phyloP scores from a whole-genome alignment of 2,113 vertebrate genomes.

The Saccopteryx bilineata region DNA sequence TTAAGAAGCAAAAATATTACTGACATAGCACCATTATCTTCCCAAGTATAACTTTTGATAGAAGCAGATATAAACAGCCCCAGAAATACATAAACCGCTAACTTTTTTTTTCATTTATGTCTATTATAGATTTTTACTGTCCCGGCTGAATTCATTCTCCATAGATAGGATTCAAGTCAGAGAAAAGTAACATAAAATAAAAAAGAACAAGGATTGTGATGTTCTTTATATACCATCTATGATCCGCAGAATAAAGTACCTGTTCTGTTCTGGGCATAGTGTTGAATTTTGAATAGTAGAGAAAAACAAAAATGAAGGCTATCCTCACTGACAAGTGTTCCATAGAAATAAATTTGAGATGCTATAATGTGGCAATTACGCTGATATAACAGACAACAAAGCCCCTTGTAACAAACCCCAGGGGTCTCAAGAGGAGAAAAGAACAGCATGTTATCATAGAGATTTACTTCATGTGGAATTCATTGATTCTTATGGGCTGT shows the following conservation, averaged over 20 bases:
- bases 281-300: constrained; percentile 65
- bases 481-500: not conserved
- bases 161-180: constrained; percentile 1
- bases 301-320: constrained; percentile 68
- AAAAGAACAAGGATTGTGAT: not conserved
- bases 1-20: not conserved
- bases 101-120: not conserved
- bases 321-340: constrained; percentile 42
- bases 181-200: constrained; percentile 28
- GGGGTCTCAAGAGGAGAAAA: not conserved
- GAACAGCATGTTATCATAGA: not conserved
- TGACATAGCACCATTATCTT: not conserved
- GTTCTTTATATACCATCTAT: constrained; percentile 51
- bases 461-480: constrained; percentile 50
- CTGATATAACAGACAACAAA: constrained; percentile 61
- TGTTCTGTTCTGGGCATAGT: constrained; percentile 23
- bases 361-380: constrained; percentile 24
- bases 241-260: constrained; percentile 43
- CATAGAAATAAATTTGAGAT: constrained; percentile 69
- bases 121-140: constrained; percentile 35
- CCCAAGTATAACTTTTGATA: not conserved
- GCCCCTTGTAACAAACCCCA: constrained; percentile 22
- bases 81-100: constrained; percentile 27
- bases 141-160: constrained; percentile 42
- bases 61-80: not conserved